Base-by-base conservation (phyloP, 2,797 vertebrate species). In the Melanotaenia maccullochi region DNA sequence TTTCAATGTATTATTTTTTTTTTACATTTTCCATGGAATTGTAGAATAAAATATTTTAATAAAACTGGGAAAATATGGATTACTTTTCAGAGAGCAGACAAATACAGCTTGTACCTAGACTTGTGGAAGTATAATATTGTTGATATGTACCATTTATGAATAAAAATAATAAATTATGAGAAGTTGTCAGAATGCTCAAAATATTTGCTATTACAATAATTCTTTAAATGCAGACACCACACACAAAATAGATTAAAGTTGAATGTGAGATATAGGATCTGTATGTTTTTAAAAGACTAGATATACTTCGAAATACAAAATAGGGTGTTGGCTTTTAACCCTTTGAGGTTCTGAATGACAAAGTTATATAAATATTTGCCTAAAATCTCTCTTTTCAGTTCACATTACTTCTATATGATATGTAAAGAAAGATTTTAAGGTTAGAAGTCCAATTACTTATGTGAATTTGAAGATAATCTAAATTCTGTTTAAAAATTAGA, bases 251-350 rank as follows among this genome's bases (percentile, higher is more conserved):
- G 35, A 78, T 38, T 42, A 42, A 22, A 57, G 62, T 73, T 67
- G 7, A 76, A 76, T 58, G 59, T 52, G n/a, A 76, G 60, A 35
- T 80, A 44, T 60, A 75, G 68, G 35, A 60, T 74, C 38, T 83
- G 20, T 81, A 76, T 87, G 44, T 81, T 65, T 14, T 73, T 76
- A 87, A 49, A 88, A 85, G 64, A 78, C 84, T 62, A 83, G 78
- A 82, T 93, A 87, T 93, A 93, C 87, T 88, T 92, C 78, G 85
- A 93, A 92, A 93, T 93, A 90, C 85, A 93, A 92, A 94, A 93
- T 89, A 92, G 95, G 95, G 95, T 96, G 95, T 96, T 96, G 95
- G 94, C 95, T 95, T 94, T 96, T 96, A 96, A 95, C 95, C 94
- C 95, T 93, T 95, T 86, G 79, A 88, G 85, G 82, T 79, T 82